Conservation (phyloP, 2,888 invertebrate species). For the Eledona agricola region DNA sequence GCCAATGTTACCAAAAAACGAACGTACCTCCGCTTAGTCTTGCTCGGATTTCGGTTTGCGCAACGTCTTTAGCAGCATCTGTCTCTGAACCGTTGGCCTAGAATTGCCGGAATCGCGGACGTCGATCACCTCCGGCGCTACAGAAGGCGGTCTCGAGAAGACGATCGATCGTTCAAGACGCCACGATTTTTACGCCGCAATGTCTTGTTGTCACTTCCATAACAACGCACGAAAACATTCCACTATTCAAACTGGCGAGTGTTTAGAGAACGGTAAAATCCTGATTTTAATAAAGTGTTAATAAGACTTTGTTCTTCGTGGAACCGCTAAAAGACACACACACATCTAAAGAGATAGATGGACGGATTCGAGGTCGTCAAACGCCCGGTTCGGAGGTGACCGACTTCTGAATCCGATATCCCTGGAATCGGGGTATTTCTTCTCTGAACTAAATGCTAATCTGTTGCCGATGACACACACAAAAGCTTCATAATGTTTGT, state of each 20-base stretch:
- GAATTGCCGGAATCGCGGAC: conserved; percentile 4
- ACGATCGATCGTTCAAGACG: neutral
- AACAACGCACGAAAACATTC: conserved; percentile 1
- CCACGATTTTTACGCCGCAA: conserved; percentile 1
- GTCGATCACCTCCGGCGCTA: conserved; percentile 1
- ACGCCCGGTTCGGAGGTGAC: conserved; percentile 29
- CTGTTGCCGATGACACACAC: no score
- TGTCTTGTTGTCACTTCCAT: conserved; percentile 11
- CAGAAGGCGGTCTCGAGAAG: neutral
- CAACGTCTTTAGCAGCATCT: neutral
- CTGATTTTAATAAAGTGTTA: conserved; percentile 37
- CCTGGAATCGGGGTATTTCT: conserved; percentile 4
- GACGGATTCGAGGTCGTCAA: conserved; percentile 37
- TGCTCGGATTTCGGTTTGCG: conserved; percentile 5
- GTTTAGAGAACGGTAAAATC: conserved; percentile 36
- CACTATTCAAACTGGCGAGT: neutral
- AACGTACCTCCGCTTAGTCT: conserved; percentile 23
- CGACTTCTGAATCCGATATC: conserved; percentile 15
- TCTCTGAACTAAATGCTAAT: conserved; percentile 3
- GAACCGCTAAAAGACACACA: conserved; percentile 22
- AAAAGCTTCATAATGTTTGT: no score
- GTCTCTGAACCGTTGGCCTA: conserved; percentile 9
- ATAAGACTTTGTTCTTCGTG: conserved; percentile 28
- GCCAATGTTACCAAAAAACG: conserved; percentile 15
- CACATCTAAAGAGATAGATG: conserved; percentile 23